These are phyloP conservation scores for Solea senegalensis DNA, from an alignment of 2,113 vertebrate genomes.

Conservation along the genomic window DNA sequence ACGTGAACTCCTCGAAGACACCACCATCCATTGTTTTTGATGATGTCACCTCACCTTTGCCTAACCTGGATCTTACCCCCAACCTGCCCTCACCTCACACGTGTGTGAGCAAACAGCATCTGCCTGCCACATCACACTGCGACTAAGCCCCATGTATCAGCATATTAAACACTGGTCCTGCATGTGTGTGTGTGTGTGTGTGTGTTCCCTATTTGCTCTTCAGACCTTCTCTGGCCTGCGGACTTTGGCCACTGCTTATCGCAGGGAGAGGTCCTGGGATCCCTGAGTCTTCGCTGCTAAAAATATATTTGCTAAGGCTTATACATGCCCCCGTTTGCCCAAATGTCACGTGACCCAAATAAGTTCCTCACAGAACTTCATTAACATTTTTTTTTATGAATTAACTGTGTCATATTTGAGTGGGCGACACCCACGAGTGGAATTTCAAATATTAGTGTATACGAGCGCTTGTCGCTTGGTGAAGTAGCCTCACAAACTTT, in stretches of 20 bases:
- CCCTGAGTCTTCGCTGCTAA: slow-evolving; percentile 70
- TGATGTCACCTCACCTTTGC: slow-evolving; percentile 76
- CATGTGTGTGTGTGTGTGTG: slow-evolving; percentile 41
- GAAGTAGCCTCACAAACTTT: slow-evolving; percentile 40
- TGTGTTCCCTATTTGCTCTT: slow-evolving; percentile 73
- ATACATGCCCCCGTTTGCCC: not conserved
- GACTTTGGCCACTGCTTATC: slow-evolving; percentile 85
- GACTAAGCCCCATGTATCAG: slow-evolving; percentile 43
- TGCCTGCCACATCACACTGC: slow-evolving; percentile 50
- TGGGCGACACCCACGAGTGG: slow-evolving; percentile 26
- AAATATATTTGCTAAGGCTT: slow-evolving; percentile 60
- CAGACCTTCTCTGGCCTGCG: slow-evolving; percentile 56
- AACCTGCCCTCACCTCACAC: slow-evolving; percentile 56
- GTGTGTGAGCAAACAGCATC: slow-evolving; percentile 63
- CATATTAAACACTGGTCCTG: slow-evolving; percentile 51
- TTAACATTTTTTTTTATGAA: not conserved
- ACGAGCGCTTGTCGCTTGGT: slow-evolving; percentile 11
- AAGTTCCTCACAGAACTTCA: not conserved
- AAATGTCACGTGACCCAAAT: no score
- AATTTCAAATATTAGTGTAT: slow-evolving; percentile 47
- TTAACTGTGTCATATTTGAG: not conserved
- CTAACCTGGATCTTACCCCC: slow-evolving; percentile 70
- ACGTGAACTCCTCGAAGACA: slow-evolving; percentile 56
- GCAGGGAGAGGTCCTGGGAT: slow-evolving; percentile 79
- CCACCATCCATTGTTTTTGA: slow-evolving; percentile 63